Base-by-base conservation (phyloP, 1,140 invertebrate species). In the Atta texana region DNA sequence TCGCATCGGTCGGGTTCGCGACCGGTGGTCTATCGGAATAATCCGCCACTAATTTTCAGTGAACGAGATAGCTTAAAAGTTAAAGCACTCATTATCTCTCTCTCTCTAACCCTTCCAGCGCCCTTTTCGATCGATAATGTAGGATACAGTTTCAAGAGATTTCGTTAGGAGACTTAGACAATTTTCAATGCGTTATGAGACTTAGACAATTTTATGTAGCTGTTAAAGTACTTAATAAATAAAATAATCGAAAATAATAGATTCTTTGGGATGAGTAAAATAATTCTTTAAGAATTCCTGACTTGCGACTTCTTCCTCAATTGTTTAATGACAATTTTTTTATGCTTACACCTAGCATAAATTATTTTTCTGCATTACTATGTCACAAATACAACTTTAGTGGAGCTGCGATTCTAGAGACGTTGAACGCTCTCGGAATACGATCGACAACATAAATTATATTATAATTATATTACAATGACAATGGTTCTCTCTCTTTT, bases 1-100 rank as follows among this genome's bases (percentile, higher is more conserved):
- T 82, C 81, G 66, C 59, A 63, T 72, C 81, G 71, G 86, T 87
- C 87, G 71, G 72, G 87, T 89, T 90, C 91, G 81, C 91, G 75
- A 87, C 86, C 71, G 76, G 31, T 51, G 53, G 68, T 78, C 76
- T 90, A 90, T 90, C 80, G 75, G 21, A 34, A 39, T 88, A 89
- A 91, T 91, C 84, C 64, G 51, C 57, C 66, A 87, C 82, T 90
- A 80, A 87, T 89, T 91, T 91, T 69, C 78, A 16, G 18, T 44
- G 12, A 84, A 82, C 68, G 68, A 75, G 39, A 63, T 84, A 51
- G 21, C 18, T 75, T 21, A n/a, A 71, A 84, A 61, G 39, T 84
- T 61, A 34, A 75, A 14, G 12, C 57, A 34, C 49, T 82, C 39
- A 24, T 74, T 74, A 82, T 49, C 53, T 18, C 69, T 49, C 53